A percentile compares a stretch with the other conserved stretches of the same genome.
Evolutionary conservation across 2,888 invertebrate species (phyloP).

Genomic region (Ornithoptera alexandrae): DNA sequence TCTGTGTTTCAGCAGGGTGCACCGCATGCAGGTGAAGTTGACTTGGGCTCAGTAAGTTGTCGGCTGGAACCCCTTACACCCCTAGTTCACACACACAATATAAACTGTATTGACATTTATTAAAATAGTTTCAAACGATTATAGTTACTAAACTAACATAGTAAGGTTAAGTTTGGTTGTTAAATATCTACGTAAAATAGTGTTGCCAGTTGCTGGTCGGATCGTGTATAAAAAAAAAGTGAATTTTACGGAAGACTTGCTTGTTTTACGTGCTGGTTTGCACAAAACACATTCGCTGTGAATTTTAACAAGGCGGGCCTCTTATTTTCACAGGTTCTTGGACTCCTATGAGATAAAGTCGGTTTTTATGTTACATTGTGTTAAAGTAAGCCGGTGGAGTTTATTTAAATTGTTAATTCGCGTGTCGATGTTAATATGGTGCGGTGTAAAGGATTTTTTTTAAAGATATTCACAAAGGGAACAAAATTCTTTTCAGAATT

Average conservation of each 20-base stretch:
- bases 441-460: neutral
- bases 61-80: too few relatives aligned
- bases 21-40: too few relatives aligned
- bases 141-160: neutral
- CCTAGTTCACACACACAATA: neutral
- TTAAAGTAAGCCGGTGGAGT: constrained; percentile 20
- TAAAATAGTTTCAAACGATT: constrained; percentile 8
- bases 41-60: too few relatives aligned
- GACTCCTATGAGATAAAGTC: constrained; percentile 39
- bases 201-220: constrained; percentile 22
- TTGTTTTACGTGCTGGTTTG: constrained; percentile 63
- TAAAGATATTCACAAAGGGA: constrained; percentile 11
- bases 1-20: too few relatives aligned
- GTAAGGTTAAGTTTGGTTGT: neutral
- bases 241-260: constrained; percentile 68
- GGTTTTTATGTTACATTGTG: constrained; percentile 38
- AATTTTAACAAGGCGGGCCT: constrained; percentile 65
- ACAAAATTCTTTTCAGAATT: neutral
- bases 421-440: constrained; percentile 7
- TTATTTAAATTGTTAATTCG: constrained; percentile 17
- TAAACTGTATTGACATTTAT: constrained; percentile 12
- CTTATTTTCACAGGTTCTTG: constrained; percentile 54
- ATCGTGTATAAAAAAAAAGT: constrained; percentile 9
- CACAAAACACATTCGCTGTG: constrained; percentile 59
- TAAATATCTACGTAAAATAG: constrained; percentile 2